Evolutionary conservation across 2,888 invertebrate genomes (phyloP).

Genomic region (Andrena bucephala): DNA sequence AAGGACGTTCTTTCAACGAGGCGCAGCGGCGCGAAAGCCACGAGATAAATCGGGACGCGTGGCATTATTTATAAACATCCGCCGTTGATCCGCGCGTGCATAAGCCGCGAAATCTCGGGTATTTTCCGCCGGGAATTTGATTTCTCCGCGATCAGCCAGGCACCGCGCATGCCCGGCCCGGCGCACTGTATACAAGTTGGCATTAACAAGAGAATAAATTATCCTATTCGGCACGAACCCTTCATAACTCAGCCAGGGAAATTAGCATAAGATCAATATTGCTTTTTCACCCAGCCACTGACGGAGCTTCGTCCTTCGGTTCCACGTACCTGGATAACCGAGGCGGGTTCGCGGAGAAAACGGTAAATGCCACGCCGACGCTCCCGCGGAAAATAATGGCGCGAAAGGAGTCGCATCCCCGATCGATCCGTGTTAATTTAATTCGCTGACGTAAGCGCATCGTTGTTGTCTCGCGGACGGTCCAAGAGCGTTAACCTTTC

Average conservation of each 20-base stretch:
- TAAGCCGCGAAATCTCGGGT: slow-evolving; percentile 56
- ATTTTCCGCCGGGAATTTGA: slow-evolving; percentile 58
- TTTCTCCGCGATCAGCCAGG: slow-evolving; percentile 43
- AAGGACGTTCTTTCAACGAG: not conserved
- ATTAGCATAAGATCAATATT: slow-evolving; percentile 82
- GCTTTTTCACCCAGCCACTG: slow-evolving; percentile 74
- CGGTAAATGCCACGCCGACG: not conserved
- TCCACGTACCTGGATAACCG: slow-evolving; percentile 22
- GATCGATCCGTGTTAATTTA: slow-evolving; percentile 21
- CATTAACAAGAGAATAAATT: slow-evolving; percentile 80
- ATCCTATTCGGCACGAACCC: slow-evolving; percentile 79
- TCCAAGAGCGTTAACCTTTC: slow-evolving; percentile 1
- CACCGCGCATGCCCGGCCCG: slow-evolving; percentile 54
- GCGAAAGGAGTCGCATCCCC: not conserved
- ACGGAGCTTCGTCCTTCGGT: slow-evolving; percentile 52
- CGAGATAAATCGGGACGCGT: not conserved
- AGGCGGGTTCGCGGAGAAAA: not conserved
- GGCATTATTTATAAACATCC: slow-evolving; percentile 28
- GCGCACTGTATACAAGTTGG: slow-evolving; percentile 68
- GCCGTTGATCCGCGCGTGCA: not conserved
- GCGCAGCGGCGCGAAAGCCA: not conserved
- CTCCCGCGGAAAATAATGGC: not conserved
- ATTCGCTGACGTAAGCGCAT: slow-evolving; percentile 8
- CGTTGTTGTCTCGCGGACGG: not conserved
- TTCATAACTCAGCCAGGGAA: slow-evolving; percentile 78